Evolutionary conservation across 2,113 vertebrate species (phyloP), one percentile per base, ranked within the genome.

Genomic region (Sinocyclocheilus rhinocerous): DNA sequence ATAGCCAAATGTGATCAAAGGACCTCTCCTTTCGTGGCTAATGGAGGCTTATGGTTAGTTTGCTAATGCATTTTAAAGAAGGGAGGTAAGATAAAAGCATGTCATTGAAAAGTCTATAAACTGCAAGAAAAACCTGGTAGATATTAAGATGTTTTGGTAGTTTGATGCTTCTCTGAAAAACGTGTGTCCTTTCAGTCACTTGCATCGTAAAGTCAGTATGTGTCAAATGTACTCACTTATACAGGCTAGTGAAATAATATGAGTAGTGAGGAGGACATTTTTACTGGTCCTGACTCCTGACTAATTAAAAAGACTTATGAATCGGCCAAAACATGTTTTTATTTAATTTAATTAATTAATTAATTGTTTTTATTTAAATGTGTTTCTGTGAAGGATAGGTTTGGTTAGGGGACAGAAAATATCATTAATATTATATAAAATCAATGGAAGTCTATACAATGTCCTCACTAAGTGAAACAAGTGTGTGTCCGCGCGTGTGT

Each of bases 31-130:
- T 29, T 33, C 3, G 4, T 33, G 26, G 33, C 10, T 33, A 52
- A 8, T 52, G 13, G n/a, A 52, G 24, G n/a, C 75, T 29, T 76
- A 76, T 24, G 72, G 72, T 76, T 55, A 77, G 26, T 57, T 78
- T 78, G 50, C 26, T 36, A 33, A 55, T 57, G 16, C 9, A 57
- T 77, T 77, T 76, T 76, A 26, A 33, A 77, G 75, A 77, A 33
- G 48, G 3, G 48, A 29, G 13, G 26, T 33, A n/a, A 48, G 12
- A 75, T 48, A 24, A 57, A 45, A 45, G 57, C 3, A 22, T 59
- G 26, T 78, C 0, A 8, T n/a, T 48, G 22, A 76, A 76, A 76
- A 42, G 11, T 13, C 24, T 33, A 55, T 55, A 33, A 55, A 55
- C 24, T 55, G 16, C 24, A 9, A 76, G 4, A 76, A 48, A 52